Percentiles rank a stretch among this genome's conserved stretches.
These are phyloP conservation scores for Tetramorium parvispinum DNA, from an alignment of 1,140 invertebrate genomes.

Conservation along the genomic window DNA sequence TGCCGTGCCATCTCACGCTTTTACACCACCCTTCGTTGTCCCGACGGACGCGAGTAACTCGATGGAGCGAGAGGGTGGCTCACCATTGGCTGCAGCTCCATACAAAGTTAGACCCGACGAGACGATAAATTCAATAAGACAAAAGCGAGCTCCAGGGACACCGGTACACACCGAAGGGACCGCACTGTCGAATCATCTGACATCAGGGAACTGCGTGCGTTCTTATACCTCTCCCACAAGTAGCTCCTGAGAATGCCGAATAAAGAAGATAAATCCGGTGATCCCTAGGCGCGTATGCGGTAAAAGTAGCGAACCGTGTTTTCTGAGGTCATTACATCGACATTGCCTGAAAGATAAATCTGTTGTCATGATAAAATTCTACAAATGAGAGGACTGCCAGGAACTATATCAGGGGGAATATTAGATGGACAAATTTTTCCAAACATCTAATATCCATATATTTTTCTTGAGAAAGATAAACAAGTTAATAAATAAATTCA, in stretches of 20 bases:
- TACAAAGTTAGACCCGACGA: conserved; percentile 54
- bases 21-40: neutral
- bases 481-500: neutral
- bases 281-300: conserved; percentile 64
- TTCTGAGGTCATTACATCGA: conserved; percentile 62
- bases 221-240: conserved; percentile 10
- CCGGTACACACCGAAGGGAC: conserved; percentile 14
- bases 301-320: conserved; percentile 76
- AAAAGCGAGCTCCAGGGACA: conserved; percentile 36
- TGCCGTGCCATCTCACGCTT: neutral
- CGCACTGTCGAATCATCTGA: neutral
- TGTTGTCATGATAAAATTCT: conserved; percentile 20
- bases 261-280: conserved; percentile 74
- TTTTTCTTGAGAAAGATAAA: neutral
- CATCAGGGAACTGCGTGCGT: conserved; percentile 3
- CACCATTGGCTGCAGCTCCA: conserved; percentile 20
- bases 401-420: too few relatives aligned
- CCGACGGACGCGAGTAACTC: conserved; percentile 36
- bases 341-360: conserved; percentile 33
- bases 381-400: conserved; percentile 12
- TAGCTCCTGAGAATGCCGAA: conserved; percentile 11
- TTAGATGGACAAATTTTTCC: neutral
- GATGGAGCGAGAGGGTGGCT: conserved; percentile 24
- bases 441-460: neutral
- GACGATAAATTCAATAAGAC: conserved; percentile 79